Conservation (phyloP, 1,140 invertebrate genomes). For the Micrasema longulum region DNA sequence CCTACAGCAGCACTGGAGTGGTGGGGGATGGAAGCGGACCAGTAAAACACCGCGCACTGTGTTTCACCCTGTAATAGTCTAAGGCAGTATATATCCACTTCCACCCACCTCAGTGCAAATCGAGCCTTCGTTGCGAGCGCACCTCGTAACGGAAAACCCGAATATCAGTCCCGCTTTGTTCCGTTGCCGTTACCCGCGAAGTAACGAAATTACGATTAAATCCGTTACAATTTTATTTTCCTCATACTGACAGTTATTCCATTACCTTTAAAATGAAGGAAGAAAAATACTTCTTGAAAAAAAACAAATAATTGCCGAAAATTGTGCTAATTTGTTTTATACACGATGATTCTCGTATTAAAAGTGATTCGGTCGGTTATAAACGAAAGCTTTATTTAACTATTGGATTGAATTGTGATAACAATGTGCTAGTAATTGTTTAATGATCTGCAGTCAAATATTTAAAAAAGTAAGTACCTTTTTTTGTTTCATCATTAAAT, state of each 20-base stretch:
- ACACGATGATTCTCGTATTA: too few species aligned
- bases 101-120: constrained; percentile 31
- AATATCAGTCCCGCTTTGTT: constrained; percentile 19
- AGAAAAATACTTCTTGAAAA: not conserved
- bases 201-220: not conserved
- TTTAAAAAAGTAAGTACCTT: too few species aligned
- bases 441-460: too few species aligned
- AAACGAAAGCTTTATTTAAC: too few species aligned
- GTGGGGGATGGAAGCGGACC: constrained; percentile 6
- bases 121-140: constrained; percentile 20
- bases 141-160: constrained; percentile 8
- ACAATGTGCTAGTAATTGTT: too few species aligned
- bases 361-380: too few species aligned
- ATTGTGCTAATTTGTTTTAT: too few species aligned
- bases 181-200: constrained; percentile 18
- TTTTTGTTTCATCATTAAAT: too few species aligned
- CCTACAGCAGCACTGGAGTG: not conserved
- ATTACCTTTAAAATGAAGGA: not conserved
- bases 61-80: constrained; percentile 30
- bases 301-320: not conserved
- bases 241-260: not conserved
- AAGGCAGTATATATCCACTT: constrained; percentile 10
- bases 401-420: too few species aligned
- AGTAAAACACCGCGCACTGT: constrained; percentile 40
- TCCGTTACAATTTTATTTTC: constrained; percentile 5